Evolutionary conservation across 1,140 invertebrate species (phyloP).

Genomic region (Anastrepha ludens): DNA sequence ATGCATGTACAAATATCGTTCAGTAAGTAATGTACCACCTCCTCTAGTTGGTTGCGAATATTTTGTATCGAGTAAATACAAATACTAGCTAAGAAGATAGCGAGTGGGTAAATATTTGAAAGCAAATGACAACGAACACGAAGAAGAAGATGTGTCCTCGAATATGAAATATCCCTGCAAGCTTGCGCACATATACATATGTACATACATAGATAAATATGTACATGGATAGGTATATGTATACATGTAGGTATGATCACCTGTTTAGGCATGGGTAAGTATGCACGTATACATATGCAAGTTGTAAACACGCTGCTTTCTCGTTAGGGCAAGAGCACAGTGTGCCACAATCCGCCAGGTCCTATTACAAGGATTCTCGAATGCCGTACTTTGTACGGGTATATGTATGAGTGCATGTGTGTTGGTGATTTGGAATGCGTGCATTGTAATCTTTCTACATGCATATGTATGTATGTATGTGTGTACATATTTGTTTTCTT

Average conservation of each 20-base stretch:
- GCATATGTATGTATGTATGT: too few relatives aligned
- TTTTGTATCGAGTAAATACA: conserved; percentile 42
- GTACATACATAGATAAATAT: background rate
- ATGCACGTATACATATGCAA: background rate
- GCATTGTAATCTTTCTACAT: background rate
- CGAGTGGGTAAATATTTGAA: conserved; percentile 34
- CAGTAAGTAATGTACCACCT: too few relatives aligned
- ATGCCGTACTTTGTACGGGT: background rate
- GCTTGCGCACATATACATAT: background rate
- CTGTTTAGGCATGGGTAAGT: too few relatives aligned
- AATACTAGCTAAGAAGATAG: conserved; percentile 5
- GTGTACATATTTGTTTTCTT: background rate
- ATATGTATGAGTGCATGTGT: background rate
- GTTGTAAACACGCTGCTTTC: conserved; percentile 23
- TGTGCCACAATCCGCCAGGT: background rate
- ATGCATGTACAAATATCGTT: background rate
- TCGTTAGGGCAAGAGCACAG: conserved; percentile 38
- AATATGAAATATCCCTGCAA: too few relatives aligned
- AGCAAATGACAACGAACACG: conserved; percentile 18
- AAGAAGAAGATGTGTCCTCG: too few relatives aligned
- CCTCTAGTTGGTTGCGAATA: background rate
- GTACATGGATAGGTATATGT: too few relatives aligned
- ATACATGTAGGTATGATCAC: too few relatives aligned
- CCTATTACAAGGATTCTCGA: conserved; percentile 1
- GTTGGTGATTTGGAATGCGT: background rate